phyloP scores from a whole-genome alignment of 2,113 vertebrate genomes.

The Oryzias woworae region DNA sequence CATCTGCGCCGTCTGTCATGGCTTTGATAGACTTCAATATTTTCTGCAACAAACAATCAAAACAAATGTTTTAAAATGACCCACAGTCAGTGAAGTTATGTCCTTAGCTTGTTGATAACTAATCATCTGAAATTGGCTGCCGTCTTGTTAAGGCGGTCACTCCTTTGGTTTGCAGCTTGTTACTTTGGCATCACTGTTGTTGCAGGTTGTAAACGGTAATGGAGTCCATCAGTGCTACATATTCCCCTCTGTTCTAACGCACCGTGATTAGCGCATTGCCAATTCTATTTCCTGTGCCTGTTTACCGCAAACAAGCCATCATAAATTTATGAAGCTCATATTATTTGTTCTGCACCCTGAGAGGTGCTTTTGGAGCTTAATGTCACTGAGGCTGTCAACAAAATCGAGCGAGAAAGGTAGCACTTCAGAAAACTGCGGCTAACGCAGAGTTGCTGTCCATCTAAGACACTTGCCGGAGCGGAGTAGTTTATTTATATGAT shows the following conservation, averaged over 20 bases:
- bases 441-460: slow-evolving; percentile 3
- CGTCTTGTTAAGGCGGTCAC: no score
- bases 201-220: slow-evolving; percentile 1
- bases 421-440: slow-evolving; percentile 35
- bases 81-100: not conserved
- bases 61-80: no score
- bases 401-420: slow-evolving; percentile 29
- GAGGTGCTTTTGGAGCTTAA: slow-evolving; percentile 6
- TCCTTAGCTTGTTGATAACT: not conserved
- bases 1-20: not conserved
- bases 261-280: slow-evolving; percentile 18
- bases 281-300: slow-evolving; percentile 19
- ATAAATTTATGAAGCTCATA: slow-evolving; percentile 28
- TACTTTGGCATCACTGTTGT: not conserved
- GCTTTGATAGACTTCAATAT: not conserved
- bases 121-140: not conserved
- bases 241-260: slow-evolving; percentile 17
- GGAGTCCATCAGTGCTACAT: slow-evolving; percentile 2
- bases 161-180: slow-evolving; percentile 1
- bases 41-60: no score
- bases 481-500: slow-evolving; percentile 35
- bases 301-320: slow-evolving; percentile 22
- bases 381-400: slow-evolving; percentile 14
- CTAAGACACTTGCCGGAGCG: slow-evolving; percentile 8
- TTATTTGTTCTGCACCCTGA: slow-evolving; percentile 9